Conservation (phyloP, 1,140 invertebrate species). For the Drosophila oshimai region DNA sequence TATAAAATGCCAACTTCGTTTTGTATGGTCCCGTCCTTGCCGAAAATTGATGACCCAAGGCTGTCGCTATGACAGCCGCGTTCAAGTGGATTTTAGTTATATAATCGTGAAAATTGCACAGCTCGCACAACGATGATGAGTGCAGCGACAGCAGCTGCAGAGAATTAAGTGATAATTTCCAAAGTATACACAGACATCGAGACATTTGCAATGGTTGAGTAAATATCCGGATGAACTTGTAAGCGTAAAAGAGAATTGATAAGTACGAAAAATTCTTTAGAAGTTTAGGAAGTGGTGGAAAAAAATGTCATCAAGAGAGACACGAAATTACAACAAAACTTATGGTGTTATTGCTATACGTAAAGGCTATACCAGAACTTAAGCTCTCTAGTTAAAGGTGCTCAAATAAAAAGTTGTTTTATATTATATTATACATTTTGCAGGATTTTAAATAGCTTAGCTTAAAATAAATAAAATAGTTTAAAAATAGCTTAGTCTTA, state of each 20-base stretch:
- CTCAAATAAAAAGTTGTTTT: no score
- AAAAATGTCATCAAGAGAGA: background rate
- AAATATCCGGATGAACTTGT: constrained; percentile 19
- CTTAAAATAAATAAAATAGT: no score
- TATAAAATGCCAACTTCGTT: constrained; percentile 55
- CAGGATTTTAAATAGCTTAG: no score
- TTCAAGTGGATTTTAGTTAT: constrained; percentile 5
- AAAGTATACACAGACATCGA: constrained; percentile 19
- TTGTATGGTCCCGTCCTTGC: background rate
- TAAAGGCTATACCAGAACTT: background rate
- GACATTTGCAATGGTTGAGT: constrained; percentile 7
- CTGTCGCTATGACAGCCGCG: constrained; percentile 11
- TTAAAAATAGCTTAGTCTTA: no score
- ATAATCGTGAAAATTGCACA: constrained; percentile 15
- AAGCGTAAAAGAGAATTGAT: background rate
- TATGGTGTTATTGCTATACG: background rate
- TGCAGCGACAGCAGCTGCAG: constrained; percentile 32
- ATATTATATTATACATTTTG: no score
- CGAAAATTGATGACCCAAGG: constrained; percentile 29
- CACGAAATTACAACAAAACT: background rate
- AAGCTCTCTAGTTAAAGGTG: no score
- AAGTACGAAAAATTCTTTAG: background rate
- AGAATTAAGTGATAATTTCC: constrained; percentile 57
- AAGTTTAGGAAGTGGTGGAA: background rate
- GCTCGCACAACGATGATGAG: constrained; percentile 9